Conservation (phyloP, 2,113 vertebrate genomes). For the Arvicanthis niloticus region DNA sequence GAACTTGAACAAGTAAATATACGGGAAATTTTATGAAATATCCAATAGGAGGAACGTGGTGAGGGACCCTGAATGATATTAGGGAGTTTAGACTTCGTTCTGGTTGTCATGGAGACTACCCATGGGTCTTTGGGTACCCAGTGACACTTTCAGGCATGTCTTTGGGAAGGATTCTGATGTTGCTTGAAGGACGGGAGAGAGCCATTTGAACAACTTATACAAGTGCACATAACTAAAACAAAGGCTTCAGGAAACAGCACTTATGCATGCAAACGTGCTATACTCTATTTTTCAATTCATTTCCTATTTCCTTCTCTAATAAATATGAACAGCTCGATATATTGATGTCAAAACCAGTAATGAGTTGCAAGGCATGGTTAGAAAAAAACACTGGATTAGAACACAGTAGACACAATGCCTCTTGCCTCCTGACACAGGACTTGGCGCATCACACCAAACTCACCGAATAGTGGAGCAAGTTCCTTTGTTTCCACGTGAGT, state of each 20-base stretch:
- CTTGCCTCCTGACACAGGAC: not conserved
- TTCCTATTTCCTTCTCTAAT: not conserved
- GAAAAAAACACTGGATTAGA: not conserved
- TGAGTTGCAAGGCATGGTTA: not conserved
- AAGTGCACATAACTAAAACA: not conserved
- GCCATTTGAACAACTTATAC: not conserved
- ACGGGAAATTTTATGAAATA: not conserved
- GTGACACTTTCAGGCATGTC: not conserved
- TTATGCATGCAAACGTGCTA: not conserved
- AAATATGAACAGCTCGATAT: not conserved
- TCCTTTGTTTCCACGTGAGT: slow-evolving; percentile 3
- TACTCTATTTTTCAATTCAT: not conserved
- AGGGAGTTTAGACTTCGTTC: not conserved
- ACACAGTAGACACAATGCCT: not conserved
- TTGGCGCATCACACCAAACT: not conserved
- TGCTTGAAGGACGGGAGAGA: slow-evolving; percentile 1
- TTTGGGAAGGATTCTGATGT: not conserved
- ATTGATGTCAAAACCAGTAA: not conserved
- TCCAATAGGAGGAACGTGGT: not conserved
- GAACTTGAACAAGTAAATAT: not conserved
- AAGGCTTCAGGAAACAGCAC: slow-evolving; percentile 1
- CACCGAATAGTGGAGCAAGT: not conserved
- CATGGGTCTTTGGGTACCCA: not conserved
- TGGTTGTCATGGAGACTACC: not conserved
- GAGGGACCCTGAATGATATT: not conserved